Evolutionary conservation across 2,113 vertebrate genomes (phyloP), one percentile per base, ranked within the genome.

Genomic region (Campylomormyrus tamandua): DNA sequence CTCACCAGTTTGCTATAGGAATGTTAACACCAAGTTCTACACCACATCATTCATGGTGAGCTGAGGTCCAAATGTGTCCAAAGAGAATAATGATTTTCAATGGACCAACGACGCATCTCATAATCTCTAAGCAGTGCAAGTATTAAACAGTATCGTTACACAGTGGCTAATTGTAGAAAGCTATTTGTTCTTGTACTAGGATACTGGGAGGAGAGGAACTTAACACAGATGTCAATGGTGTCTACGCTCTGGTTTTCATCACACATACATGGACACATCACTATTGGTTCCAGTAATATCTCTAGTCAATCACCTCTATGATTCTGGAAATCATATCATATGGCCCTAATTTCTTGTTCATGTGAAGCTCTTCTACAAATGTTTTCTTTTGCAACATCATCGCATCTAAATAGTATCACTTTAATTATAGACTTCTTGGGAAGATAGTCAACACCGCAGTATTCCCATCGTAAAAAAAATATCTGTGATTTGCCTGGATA

Each of bases 261-360:
- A 93, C 93, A 93, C 93, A 93, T 92, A 94, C 93, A 93, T 94
- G 91, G 93, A 92, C 87, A 89, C 92, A 91, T 93, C 93, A 93
- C 92, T 92, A 92, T 91, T 94, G 93, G 92, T 94, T 93, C 89
- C 90, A 88, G 90, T 90, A 87, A 91, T 94, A 94, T 94, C 93
- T 93, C 93, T 90, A 91, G 92, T 94, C 94, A 94, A 95, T 95
- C 95, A 95, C 92, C 90, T 94, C 92, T 94, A 92, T 94, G 92
- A 93, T 90, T 92, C 92, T 95, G 94, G 92, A 95, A 95, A 95
- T 95, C 39, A 95, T 93, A 95, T 95, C 95, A 95, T 95, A 94
- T 95, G 95, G 94, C 94, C 94, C 93, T 93, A 95, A 96, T 96
- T 95, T 95, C 95, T 95, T 95, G 50, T 84, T 56, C 80, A 58